These are phyloP conservation scores for Cnemophilus loriae DNA, from an alignment of 2,113 vertebrate species.

Conservation along the genomic window DNA sequence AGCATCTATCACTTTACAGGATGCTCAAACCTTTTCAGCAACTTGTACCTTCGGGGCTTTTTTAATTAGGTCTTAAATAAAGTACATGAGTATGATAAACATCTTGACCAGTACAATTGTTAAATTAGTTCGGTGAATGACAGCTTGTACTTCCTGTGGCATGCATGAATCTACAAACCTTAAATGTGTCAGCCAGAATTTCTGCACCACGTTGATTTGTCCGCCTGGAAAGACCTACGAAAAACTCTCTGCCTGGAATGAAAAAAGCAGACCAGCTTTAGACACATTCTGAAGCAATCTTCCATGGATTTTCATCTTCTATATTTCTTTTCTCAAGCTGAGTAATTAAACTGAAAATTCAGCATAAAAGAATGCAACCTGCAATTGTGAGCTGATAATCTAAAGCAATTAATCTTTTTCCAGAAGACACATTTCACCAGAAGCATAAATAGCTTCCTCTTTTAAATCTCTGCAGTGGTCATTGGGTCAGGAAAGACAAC, in stretches of 20 bases:
- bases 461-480: background rate
- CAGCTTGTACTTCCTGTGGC: background rate
- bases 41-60: background rate
- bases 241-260: conserved; percentile 89
- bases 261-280: conserved; percentile 2
- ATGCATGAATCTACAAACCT: conserved; percentile 77
- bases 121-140: background rate
- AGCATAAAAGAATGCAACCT: conserved; percentile 7
- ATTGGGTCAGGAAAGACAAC: background rate
- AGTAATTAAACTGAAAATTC: background rate
- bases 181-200: conserved; percentile 95
- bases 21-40: background rate
- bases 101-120: background rate
- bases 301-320: background rate
- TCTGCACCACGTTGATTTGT: conserved; percentile 98
- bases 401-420: background rate
- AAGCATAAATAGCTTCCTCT: background rate
- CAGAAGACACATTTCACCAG: background rate
- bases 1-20: background rate
- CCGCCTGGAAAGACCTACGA: conserved; percentile 94
- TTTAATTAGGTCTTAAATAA: background rate
- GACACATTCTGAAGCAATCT: background rate
- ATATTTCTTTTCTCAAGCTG: background rate
- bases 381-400: background rate
- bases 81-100: background rate